Base-by-base conservation (phyloP, 2,797 vertebrate genomes). In the Thalassophryne amazonica region DNA sequence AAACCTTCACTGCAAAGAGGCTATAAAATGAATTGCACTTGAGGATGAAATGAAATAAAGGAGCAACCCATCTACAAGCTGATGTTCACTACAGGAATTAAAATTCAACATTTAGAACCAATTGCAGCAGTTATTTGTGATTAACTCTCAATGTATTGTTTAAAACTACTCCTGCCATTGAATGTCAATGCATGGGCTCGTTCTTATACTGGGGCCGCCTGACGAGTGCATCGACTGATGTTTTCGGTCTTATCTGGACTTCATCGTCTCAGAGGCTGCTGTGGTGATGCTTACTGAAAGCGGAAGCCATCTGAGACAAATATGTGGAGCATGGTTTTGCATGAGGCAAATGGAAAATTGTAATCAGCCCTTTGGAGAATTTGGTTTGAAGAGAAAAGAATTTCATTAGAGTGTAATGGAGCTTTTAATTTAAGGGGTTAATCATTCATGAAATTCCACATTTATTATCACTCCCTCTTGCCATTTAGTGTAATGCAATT, bases 321-420 rank as follows among this genome's bases (percentile, higher is more conserved):
- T 51, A 60, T 49, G 53, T 32, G 40, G 59, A 57, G 50, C 53
- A 47, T 54, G 74, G 69, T 67, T 78, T 60, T 54, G 53, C 43
- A 72, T 27, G 45, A 69, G 61, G 79, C 64, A 27, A 66, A 73
- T 47, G 60, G 70, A 81, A 84, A 80, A 81, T 55, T 61, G 42
- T 49, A 63, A 56, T 78, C 56, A 59, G 64, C 39, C 46, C 72
- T 60, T 70, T 47, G 37, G 76, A 83, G 79, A 72, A 78, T 77
- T 65, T 49, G 29, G 62, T 62, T 72, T 62, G 68, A 78, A 60
- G 66, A 68, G 62, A 74, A 78, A 72, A 60, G 58, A 76, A 76
- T 84, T 84, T 84, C 80, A 83, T 87, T 81, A 79, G 57, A 75
- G 80, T 73, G 80, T 82, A 86, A 86, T 84, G 80, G 82, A 83